These are phyloP conservation scores for Rhogogaster chlorosoma DNA, from an alignment of 2,888 invertebrate species.

Conservation along the genomic window DNA sequence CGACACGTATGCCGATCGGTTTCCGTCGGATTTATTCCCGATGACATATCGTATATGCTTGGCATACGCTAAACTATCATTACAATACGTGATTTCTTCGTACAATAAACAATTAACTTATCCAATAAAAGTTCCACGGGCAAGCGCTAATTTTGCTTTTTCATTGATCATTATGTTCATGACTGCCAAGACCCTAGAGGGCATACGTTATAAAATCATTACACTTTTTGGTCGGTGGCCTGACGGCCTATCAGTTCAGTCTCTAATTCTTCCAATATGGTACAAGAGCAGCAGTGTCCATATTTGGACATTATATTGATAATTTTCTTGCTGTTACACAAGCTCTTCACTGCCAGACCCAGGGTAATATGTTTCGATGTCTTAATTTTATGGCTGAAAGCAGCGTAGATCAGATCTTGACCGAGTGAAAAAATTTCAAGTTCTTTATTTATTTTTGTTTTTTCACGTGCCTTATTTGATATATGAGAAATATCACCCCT, in stretches of 20 bases:
- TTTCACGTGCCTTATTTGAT: conserved; percentile 34
- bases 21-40: no score
- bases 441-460: conserved; percentile 43
- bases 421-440: conserved; percentile 58
- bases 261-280: conserved; percentile 67
- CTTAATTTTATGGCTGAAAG: conserved; percentile 58
- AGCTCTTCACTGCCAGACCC: conserved; percentile 67
- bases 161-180: no score
- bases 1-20: no score
- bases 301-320: conserved; percentile 66
- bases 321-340: conserved; percentile 63
- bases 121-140: no score
- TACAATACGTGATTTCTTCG: no score
- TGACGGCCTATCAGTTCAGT: conserved; percentile 68
- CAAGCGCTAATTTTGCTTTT: no score
- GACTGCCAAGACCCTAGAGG: no score
- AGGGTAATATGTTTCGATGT: conserved; percentile 65
- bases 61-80: no score
- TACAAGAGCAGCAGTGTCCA: conserved; percentile 68
- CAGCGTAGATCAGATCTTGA: conserved; percentile 64
- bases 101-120: no score
- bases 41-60: no score
- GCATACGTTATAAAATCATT: no score
- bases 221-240: no score
- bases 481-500: conserved; percentile 59